phyloP scores from a whole-genome alignment of 2,888 invertebrate species.

The Perizoma flavofasciatum region DNA sequence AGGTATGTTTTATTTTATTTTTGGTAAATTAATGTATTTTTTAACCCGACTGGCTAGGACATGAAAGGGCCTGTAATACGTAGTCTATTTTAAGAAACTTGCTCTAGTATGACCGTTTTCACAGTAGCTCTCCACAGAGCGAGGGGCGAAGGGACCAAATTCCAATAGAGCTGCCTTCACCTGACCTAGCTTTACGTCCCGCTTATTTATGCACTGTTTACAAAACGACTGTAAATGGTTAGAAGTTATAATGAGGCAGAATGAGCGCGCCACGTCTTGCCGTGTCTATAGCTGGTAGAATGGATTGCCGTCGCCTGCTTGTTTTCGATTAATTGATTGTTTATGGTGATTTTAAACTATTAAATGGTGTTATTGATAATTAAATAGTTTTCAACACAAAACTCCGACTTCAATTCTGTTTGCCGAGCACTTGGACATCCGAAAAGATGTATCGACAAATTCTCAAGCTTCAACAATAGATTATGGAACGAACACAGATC shows the following conservation, averaged over 20 bases:
- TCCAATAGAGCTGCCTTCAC: constrained; percentile 69
- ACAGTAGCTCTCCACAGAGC: constrained; percentile 32
- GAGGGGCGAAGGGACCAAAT: constrained; percentile 57
- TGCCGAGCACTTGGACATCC: too few relatives aligned
- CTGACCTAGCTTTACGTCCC: constrained; percentile 61
- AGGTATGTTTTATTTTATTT: too few relatives aligned
- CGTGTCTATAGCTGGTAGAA: constrained; percentile 5
- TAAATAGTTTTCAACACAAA: too few relatives aligned
- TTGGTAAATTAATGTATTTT: too few relatives aligned
- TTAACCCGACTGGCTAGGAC: too few relatives aligned
- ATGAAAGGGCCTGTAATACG: too few relatives aligned
- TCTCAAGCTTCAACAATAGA: too few relatives aligned
- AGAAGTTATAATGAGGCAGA: constrained; percentile 23
- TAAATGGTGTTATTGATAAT: neutral
- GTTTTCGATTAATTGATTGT: neutral
- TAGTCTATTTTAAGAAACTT: constrained; percentile 12
- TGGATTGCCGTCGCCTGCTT: constrained; percentile 13
- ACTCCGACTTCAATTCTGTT: too few relatives aligned
- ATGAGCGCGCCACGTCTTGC: constrained; percentile 3
- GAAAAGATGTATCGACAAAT: too few relatives aligned
- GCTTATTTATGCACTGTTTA: constrained; percentile 43
- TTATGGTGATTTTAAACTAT: neutral
- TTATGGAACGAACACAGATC: too few relatives aligned
- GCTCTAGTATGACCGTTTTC: constrained; percentile 10
- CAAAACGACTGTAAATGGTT: constrained; percentile 20